phyloP scores from a whole-genome alignment of 2,797 vertebrate genomes.

The Gila robusta region DNA sequence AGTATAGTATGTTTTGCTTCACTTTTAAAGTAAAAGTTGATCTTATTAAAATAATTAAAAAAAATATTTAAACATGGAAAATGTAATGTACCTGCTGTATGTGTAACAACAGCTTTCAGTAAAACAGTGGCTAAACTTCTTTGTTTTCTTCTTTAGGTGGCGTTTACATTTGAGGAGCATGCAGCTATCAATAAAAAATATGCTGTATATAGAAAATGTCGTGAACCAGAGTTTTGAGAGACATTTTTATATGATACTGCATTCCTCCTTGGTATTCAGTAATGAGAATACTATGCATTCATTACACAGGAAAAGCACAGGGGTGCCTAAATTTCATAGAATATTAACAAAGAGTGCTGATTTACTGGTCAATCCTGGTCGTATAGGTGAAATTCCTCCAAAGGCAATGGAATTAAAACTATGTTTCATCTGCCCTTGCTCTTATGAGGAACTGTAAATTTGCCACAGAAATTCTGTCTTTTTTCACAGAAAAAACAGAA shows the following conservation, averaged over 20 bases:
- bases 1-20: neutral
- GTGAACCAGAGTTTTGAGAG: neutral
- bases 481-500: no score
- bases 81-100: neutral
- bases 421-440: neutral
- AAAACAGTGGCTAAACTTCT: neutral
- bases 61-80: neutral
- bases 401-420: conserved; percentile 13
- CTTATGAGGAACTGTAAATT: conserved; percentile 23
- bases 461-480: neutral
- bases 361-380: neutral
- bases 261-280: neutral
- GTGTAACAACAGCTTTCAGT: neutral
- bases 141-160: neutral
- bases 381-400: neutral
- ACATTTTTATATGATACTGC: conserved; percentile 1
- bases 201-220: neutral
- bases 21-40: neutral
- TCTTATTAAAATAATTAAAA: neutral
- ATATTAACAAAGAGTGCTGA: conserved; percentile 27
- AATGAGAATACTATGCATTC: conserved; percentile 19
- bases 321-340: conserved; percentile 19
- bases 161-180: neutral
- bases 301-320: conserved; percentile 23
- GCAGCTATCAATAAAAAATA: neutral